A percentile compares a stretch with the other conserved stretches of the same genome.
These are phyloP conservation scores for Drosophila kohkoa DNA, from an alignment of 1,140 invertebrate genomes.

Conservation along the genomic window DNA sequence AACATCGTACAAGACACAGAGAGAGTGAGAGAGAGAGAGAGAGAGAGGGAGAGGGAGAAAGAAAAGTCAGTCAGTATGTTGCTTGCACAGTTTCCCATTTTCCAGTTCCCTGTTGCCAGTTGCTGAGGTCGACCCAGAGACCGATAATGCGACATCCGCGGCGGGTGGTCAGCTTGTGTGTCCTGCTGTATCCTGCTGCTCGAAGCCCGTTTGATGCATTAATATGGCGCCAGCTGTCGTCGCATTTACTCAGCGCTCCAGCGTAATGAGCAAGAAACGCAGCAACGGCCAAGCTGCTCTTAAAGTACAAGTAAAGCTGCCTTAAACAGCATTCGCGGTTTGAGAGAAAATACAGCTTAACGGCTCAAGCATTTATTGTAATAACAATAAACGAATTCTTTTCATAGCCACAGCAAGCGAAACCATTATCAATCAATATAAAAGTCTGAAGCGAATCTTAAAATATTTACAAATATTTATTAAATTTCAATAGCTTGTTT, in stretches of 20 bases:
- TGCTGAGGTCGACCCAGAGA: constrained; percentile 11
- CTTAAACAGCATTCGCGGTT: neutral
- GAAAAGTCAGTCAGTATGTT: constrained; percentile 8
- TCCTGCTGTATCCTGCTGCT: neutral
- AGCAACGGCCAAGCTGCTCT: constrained; percentile 7
- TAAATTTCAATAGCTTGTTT: neutral
- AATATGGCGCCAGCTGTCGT: constrained; percentile 72
- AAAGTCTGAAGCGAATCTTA: neutral
- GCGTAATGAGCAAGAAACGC: constrained; percentile 55
- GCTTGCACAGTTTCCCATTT: neutral
- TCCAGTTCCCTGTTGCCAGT: too few relatives aligned
- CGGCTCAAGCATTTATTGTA: neutral
- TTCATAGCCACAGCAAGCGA: neutral
- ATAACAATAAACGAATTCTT: neutral
- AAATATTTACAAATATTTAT: neutral
- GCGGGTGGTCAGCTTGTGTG: constrained; percentile 21
- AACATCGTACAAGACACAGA: neutral
- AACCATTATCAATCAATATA: neutral
- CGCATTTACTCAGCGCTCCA: constrained; percentile 25
- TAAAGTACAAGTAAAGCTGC: constrained; percentile 16
- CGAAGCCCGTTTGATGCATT: constrained; percentile 35
- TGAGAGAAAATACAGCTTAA: neutral
- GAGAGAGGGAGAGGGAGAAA: constrained; percentile 22
- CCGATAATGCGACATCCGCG: constrained; percentile 54
- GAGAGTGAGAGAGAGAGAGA: neutral